A percentile compares a stretch with the other conserved stretches of the same genome.
These are phyloP conservation scores for Brachyhypopomus gauderio DNA, from an alignment of 2,113 vertebrate genomes.

Conservation along the genomic window DNA sequence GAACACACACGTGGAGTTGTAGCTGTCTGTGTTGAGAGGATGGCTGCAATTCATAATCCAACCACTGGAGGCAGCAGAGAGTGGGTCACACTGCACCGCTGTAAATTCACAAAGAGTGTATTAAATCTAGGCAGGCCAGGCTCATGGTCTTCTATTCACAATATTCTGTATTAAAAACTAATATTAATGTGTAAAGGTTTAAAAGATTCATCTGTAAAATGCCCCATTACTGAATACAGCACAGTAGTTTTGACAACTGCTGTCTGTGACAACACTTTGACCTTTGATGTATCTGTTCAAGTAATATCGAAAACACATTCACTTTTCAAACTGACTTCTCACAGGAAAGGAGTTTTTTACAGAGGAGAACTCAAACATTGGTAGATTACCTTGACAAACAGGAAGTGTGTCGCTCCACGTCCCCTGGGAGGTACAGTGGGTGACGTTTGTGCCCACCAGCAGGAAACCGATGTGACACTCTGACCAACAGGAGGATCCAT, in stretches of 20 bases:
- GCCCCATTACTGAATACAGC: too few species aligned
- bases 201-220: too few species aligned
- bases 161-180: background rate
- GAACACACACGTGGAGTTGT: conserved; percentile 74
- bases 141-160: background rate
- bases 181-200: too few species aligned
- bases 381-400: conserved; percentile 62
- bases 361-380: background rate
- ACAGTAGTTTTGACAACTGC: too few species aligned
- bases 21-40: conserved; percentile 60
- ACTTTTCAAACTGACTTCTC: too few species aligned
- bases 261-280: too few species aligned
- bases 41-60: conserved; percentile 69
- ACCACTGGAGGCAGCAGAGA: background rate
- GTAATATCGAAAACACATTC: too few species aligned
- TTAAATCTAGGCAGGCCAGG: too few species aligned
- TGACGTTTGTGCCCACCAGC: conserved; percentile 57
- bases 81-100: too few species aligned
- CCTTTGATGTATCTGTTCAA: too few species aligned
- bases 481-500: conserved; percentile 62
- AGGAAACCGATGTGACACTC: conserved; percentile 69
- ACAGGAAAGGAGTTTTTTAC: too few species aligned
- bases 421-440: conserved; percentile 58
- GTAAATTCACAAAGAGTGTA: too few species aligned
- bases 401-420: conserved; percentile 64